Percentiles rank a stretch among this genome's conserved stretches.
phyloP scores from a whole-genome alignment of 2,113 vertebrate genomes.

The Melospiza georgiana region DNA sequence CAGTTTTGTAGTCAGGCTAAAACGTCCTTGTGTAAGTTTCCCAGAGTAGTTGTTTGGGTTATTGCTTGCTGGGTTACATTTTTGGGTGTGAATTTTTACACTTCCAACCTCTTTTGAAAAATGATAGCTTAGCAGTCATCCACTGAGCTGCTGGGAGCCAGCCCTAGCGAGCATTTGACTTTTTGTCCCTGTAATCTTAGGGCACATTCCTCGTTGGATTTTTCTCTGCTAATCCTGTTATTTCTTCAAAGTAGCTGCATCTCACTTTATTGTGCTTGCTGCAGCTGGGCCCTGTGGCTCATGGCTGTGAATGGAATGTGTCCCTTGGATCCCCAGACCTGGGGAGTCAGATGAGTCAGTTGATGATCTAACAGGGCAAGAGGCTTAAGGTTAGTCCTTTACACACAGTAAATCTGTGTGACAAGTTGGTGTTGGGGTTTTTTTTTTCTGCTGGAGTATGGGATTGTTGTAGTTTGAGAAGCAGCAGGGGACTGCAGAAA shows the following conservation, averaged over 20 bases:
- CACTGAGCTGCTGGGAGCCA: background rate
- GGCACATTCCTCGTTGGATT: background rate
- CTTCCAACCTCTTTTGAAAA: background rate
- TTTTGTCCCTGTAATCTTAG: background rate
- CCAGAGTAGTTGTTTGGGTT: background rate
- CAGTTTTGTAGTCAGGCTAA: background rate
- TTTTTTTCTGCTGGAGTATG: background rate
- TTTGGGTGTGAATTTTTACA: background rate
- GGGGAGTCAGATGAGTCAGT: background rate
- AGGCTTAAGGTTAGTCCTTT: background rate
- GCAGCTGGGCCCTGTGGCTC: background rate
- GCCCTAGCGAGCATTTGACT: background rate
- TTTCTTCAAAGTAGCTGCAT: background rate
- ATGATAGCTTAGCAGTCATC: background rate
- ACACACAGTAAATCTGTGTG: background rate
- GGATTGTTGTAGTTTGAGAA: background rate
- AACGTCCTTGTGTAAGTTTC: background rate
- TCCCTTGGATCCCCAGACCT: background rate
- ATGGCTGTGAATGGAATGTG: background rate
- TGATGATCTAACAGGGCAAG: background rate
- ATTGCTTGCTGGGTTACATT: background rate
- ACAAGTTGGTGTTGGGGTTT: background rate
- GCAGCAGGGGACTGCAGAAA: background rate
- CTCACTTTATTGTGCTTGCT: background rate
- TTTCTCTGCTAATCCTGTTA: slow-evolving; percentile 1